These are phyloP conservation scores for Leptinotarsa rubiginosa DNA, from an alignment of 2,888 invertebrate species.

Conservation along the genomic window DNA sequence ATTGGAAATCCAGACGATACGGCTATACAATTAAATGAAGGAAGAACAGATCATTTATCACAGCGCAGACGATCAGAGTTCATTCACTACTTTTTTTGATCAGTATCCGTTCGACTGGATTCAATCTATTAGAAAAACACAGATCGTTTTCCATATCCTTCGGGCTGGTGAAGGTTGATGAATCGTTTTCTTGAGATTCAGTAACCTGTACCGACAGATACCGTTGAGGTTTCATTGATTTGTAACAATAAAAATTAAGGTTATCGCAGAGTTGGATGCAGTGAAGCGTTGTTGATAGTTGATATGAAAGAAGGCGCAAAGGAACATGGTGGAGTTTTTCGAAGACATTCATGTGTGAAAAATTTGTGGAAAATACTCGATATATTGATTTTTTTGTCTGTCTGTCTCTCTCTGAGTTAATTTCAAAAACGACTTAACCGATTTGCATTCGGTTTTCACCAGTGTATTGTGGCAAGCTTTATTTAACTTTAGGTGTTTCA, in stretches of 20 bases:
- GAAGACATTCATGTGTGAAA: too few species aligned
- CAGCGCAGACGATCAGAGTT: slow-evolving; percentile 3
- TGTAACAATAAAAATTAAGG: slow-evolving; percentile 4
- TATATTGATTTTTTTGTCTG: too few species aligned
- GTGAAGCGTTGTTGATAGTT: not conserved
- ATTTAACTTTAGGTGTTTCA: too few species aligned
- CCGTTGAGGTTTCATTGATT: slow-evolving; percentile 12
- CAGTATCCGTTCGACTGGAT: slow-evolving; percentile 12
- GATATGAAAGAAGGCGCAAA: not conserved
- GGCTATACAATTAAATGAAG: not conserved
- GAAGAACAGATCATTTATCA: slow-evolving; percentile 16
- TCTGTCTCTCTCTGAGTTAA: too few species aligned
- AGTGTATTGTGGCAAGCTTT: too few species aligned
- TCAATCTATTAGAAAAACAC: slow-evolving; percentile 17
- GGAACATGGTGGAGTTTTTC: too few species aligned
- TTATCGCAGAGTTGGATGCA: not conserved
- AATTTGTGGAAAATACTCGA: too few species aligned
- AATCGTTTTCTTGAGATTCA: slow-evolving; percentile 9
- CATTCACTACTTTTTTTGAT: slow-evolving; percentile 8
- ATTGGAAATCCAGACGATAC: slow-evolving; percentile 3
- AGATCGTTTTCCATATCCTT: slow-evolving; percentile 12
- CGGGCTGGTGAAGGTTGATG: slow-evolving; percentile 1
- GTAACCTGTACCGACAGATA: slow-evolving; percentile 5
- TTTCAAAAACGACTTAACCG: too few species aligned
- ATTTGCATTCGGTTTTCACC: too few species aligned